Evolutionary conservation across 2,888 invertebrate genomes (phyloP).

Genomic region (Coenonympha arcania): DNA sequence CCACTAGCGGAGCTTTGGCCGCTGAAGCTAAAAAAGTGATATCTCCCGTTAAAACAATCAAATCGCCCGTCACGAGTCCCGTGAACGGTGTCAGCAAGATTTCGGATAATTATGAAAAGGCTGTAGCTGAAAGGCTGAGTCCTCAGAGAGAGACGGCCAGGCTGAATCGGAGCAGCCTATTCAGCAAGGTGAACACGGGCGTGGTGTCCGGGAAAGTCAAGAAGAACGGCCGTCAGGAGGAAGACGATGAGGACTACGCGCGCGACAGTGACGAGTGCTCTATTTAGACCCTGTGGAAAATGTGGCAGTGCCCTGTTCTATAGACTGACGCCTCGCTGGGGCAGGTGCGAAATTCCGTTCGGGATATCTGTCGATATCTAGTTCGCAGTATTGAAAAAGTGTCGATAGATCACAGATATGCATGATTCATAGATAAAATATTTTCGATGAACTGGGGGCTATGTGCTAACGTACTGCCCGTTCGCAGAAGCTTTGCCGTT

Average conservation of each 20-base stretch:
- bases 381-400: too few species aligned
- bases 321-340: constrained; percentile 21
- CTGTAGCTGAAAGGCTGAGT: constrained; percentile 60
- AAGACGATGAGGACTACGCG: constrained; percentile 70
- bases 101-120: constrained; percentile 67
- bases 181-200: constrained; percentile 65
- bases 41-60: constrained; percentile 45
- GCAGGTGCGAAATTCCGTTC: not conserved
- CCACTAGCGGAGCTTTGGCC: constrained; percentile 49
- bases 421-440: too few species aligned
- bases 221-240: constrained; percentile 47
- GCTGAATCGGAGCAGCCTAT: constrained; percentile 55
- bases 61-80: constrained; percentile 54
- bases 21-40: constrained; percentile 33
- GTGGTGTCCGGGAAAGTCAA: constrained; percentile 57
- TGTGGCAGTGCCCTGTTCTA: constrained; percentile 35
- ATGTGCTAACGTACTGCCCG: too few species aligned
- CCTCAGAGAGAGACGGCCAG: constrained; percentile 55
- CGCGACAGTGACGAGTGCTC: constrained; percentile 78
- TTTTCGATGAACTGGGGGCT: too few species aligned
- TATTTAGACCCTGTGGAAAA: constrained; percentile 57
- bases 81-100: constrained; percentile 66
- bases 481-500: too few species aligned
- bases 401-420: too few species aligned
- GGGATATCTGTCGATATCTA: not conserved